Conservation (phyloP, 2,113 vertebrate species). For the Pyxicephalus adspersus region DNA sequence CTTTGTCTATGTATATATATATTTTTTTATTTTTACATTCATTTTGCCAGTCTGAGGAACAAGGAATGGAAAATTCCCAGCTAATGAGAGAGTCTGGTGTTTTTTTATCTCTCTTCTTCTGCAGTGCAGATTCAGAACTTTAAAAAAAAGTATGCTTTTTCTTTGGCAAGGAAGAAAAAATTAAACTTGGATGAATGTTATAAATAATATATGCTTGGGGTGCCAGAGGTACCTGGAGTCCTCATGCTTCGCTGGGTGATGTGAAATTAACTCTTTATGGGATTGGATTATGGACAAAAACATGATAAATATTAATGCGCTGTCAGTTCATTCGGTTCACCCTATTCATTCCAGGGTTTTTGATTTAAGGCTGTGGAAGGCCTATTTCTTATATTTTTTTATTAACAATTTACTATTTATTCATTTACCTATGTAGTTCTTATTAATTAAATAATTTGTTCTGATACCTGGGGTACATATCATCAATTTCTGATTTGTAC, state of each 20-base stretch:
- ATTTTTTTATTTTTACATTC: constrained; percentile 42
- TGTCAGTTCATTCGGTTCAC: constrained; percentile 1
- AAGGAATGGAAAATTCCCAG: constrained; percentile 74
- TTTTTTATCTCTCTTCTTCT: constrained; percentile 53
- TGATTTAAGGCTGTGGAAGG: background rate
- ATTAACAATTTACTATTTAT: background rate
- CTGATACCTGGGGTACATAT: background rate
- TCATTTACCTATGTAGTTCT: background rate
- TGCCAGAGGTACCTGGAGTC: constrained; percentile 66
- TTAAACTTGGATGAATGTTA: constrained; percentile 79
- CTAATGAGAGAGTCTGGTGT: constrained; percentile 62
- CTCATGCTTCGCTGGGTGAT: constrained; percentile 62
- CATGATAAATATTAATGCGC: constrained; percentile 46
- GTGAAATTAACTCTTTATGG: constrained; percentile 68
- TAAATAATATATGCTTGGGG: constrained; percentile 79
- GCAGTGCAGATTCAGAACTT: constrained; percentile 66
- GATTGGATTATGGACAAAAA: constrained; percentile 38
- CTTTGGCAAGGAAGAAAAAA: constrained; percentile 71
- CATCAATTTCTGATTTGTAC: too few relatives aligned
- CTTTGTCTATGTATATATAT: constrained; percentile 13
- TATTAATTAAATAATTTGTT: background rate
- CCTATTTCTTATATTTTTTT: too few relatives aligned
- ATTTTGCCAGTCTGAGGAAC: constrained; percentile 62
- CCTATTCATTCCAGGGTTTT: background rate
- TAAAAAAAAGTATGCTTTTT: constrained; percentile 68